A percentile compares a stretch with the other conserved stretches of the same genome.
Evolutionary conservation across 2,113 vertebrate species (phyloP).

Genomic region (Rhipidura dahli): DNA sequence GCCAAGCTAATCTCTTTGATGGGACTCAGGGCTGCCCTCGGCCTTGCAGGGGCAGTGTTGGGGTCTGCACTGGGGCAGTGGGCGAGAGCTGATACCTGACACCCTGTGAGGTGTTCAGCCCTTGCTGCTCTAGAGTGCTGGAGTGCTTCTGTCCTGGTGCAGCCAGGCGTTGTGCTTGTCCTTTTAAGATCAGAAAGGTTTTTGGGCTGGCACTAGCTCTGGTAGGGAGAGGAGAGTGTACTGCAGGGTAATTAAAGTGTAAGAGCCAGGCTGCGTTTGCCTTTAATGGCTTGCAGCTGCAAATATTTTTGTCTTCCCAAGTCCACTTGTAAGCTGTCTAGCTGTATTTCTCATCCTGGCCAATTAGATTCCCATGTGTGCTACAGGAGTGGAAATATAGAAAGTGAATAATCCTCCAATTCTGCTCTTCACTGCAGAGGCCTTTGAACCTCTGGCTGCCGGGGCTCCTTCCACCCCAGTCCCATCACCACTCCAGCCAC

Average conservation of each 20-base stretch:
- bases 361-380: conserved; percentile 78
- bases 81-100: accelerated
- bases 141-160: background rate
- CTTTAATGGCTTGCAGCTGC: conserved; percentile 78
- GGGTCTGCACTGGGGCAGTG: background rate
- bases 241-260: conserved; percentile 66
- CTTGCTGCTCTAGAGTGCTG: background rate
- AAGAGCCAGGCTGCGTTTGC: conserved; percentile 45
- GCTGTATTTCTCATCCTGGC: conserved; percentile 68
- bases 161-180: background rate
- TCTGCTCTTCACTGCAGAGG: conserved; percentile 23
- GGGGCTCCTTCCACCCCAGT: conserved; percentile 23
- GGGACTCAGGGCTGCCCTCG: background rate
- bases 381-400: conserved; percentile 72
- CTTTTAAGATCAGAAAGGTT: conserved; percentile 64
- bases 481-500: background rate
- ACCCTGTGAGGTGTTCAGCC: accelerated
- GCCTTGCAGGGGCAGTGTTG: background rate
- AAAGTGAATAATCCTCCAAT: conserved; percentile 74
- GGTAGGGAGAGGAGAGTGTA: background rate
- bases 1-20: background rate
- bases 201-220: conserved; percentile 37
- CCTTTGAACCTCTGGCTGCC: conserved; percentile 63
- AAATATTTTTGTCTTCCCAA: conserved; percentile 52
- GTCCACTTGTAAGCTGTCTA: conserved; percentile 64